phyloP scores from a whole-genome alignment of 2,113 vertebrate species.

The Tragelaphus imberbis region DNA sequence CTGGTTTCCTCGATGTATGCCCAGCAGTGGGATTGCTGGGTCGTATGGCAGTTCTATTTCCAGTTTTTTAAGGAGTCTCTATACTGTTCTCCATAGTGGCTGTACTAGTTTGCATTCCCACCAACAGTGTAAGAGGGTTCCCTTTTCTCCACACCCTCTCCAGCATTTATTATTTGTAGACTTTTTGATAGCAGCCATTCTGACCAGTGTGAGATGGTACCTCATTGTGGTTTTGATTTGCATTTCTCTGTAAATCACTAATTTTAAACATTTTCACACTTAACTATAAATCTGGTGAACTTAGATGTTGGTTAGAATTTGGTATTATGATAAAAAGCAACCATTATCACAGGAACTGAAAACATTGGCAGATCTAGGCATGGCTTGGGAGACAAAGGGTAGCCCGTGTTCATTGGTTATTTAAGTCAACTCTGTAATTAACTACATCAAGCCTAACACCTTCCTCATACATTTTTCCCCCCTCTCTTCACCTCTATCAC shows the following conservation, averaged over 20 bases:
- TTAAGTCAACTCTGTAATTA: constrained; percentile 46
- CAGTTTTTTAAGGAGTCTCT: not conserved
- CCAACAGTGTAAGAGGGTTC: not conserved
- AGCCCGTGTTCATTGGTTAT: not conserved
- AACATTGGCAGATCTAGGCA: not conserved
- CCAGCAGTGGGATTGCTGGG: not conserved
- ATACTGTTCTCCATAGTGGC: not conserved
- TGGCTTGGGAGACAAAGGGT: not conserved
- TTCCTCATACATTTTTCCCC: not conserved
- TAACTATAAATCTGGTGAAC: not conserved
- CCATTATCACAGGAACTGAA: constrained; percentile 39
- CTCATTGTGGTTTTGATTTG: not conserved
- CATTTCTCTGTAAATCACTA: not conserved
- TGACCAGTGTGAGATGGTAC: not conserved
- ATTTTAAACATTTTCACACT: not conserved
- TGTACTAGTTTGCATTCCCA: not conserved
- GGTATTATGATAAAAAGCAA: not conserved
- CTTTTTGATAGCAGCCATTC: not conserved
- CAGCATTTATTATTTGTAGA: not conserved
- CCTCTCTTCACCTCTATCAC: constrained; percentile 25
- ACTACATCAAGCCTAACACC: constrained; percentile 26
- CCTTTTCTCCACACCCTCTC: not conserved
- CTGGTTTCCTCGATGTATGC: not conserved
- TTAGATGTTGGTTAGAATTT: not conserved
- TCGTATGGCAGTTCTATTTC: not conserved